Conservation (phyloP, 2,797 vertebrate genomes). For the Aldrovandia affinis region DNA sequence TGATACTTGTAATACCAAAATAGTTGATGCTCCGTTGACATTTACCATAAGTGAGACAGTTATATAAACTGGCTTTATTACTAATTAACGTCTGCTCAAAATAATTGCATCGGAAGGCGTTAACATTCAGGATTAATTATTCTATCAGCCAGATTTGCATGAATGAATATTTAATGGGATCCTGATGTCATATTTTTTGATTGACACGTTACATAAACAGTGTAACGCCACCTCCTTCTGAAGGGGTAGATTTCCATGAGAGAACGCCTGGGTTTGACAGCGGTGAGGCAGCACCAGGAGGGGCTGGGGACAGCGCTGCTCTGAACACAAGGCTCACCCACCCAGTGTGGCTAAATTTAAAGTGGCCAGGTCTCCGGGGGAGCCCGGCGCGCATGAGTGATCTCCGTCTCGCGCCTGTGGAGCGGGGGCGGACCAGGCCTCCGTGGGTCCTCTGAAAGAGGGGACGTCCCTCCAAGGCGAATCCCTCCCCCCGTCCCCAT, state of each 20-base stretch:
- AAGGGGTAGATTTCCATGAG: background rate
- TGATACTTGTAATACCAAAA: background rate
- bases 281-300: background rate
- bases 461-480: background rate
- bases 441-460: background rate
- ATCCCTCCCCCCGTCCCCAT: background rate
- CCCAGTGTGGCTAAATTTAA: background rate
- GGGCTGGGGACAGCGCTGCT: no score
- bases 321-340: background rate
- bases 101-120: background rate
- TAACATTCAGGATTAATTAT: background rate
- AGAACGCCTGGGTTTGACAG: background rate
- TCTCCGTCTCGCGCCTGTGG: background rate
- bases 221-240: background rate
- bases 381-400: background rate
- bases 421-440: background rate
- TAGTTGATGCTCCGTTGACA: background rate
- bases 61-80: background rate
- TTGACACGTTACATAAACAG: background rate
- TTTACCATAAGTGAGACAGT: background rate
- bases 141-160: background rate
- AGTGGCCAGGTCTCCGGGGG: constrained; percentile 30
- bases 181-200: background rate
- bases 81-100: background rate
- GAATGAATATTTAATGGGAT: background rate